Base-by-base conservation (phyloP, 2,888 invertebrate species). In the Ligdia adustata region DNA sequence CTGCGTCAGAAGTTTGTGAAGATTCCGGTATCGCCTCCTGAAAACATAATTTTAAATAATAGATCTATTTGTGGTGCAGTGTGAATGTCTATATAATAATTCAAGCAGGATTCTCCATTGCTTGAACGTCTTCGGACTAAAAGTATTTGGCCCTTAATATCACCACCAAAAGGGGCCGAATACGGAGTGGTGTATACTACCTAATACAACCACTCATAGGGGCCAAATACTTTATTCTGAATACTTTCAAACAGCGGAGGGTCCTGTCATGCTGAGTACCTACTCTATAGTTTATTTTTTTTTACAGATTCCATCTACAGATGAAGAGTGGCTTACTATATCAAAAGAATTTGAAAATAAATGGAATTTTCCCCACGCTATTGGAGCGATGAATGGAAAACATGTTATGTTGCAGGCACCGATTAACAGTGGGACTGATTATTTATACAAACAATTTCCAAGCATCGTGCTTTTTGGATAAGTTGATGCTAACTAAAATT, bases 391-490 rank as follows among this genome's bases (percentile, higher is more conserved):
- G 47, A 52, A 55, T 27, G 52, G 54, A n/a, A 57, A 57, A 38
- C 54, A 57, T 44, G 42, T 57, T 28, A 32, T 37, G 16, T 26
- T 57, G 12, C 49, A 50, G 18, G 38, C 54, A 34, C 57, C 46
- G 9, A 4, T 11, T 12, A 9, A 26, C 12, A 35, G 34, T 35
- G 46, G 46, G 13, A 31, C 40, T 4, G 31, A 31, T 11, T 40
- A 14, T 24, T 12, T 4, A 9, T 40, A 40, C 9, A 40, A 40
- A 39, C 7, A 60, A 35, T 54, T 32, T 29, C 62, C 49, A 38
- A 72, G 70, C 53, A 59, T 76, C 20, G 69, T 70, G 20, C 49
- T 70, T 13, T 52, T 73, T 37, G 71, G 65, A 24, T 32, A 62
- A 28, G 67, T 69, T 43, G 66, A 69, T 72, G 70, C 52, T 22